phyloP scores from a whole-genome alignment of 2,797 vertebrate species.

The Enteromius fasciolatus region DNA sequence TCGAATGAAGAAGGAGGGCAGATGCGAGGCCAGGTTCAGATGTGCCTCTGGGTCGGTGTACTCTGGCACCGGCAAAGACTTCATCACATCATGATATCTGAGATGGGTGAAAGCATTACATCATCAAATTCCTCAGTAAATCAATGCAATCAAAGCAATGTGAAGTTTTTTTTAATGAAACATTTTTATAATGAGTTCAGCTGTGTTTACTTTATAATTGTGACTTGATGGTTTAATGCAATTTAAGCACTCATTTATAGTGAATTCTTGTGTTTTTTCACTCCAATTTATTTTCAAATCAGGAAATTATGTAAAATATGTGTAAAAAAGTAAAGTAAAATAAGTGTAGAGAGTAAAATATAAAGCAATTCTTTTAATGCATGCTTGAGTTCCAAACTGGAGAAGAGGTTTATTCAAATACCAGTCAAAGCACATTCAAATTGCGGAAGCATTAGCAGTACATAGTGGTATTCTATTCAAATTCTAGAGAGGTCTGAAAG shows the following conservation, averaged over 20 bases:
- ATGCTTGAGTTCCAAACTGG: not conserved
- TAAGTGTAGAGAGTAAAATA: not conserved
- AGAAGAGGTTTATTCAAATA: constrained; percentile 40
- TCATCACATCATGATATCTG: constrained; percentile 75
- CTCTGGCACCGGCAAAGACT: constrained; percentile 92
- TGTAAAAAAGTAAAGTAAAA: no score
- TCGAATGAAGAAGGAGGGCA: constrained; percentile 95
- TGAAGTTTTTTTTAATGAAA: no score
- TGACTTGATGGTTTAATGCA: not conserved
- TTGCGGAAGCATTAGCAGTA: constrained; percentile 3
- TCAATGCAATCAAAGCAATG: not conserved
- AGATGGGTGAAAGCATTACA: not conserved
- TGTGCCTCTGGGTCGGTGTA: constrained; percentile 96
- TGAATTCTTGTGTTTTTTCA: not conserved
- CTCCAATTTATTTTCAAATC: not conserved
- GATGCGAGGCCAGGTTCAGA: constrained; percentile 93
- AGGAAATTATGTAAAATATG: not conserved
- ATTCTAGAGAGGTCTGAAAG: constrained; percentile 25
- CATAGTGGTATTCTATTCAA: constrained; percentile 28
- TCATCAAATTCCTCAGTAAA: not conserved
- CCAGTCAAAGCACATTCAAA: constrained; percentile 18
- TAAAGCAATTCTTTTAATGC: not conserved
- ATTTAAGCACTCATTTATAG: not conserved
- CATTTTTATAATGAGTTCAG: not conserved
- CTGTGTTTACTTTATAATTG: not conserved